Percentiles rank a stretch among this genome's conserved stretches.
phyloP scores from a whole-genome alignment of 2,113 vertebrate genomes.

The Ellobius talpinus region DNA sequence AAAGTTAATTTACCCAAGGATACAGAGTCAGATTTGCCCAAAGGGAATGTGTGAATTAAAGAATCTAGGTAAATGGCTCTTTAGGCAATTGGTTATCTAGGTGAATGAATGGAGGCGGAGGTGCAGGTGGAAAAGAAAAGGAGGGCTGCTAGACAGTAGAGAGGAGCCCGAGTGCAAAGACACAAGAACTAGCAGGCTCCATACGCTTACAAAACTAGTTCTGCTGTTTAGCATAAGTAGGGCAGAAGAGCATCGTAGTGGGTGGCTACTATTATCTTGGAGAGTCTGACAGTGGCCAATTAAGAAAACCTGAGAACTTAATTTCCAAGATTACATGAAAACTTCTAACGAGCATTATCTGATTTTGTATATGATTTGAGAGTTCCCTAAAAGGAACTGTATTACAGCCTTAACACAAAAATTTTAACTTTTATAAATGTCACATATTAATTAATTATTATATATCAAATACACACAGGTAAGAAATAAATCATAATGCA shows the following conservation, averaged over 20 bases:
- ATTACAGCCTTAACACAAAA: not conserved
- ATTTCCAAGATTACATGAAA: not conserved
- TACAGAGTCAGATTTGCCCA: not conserved
- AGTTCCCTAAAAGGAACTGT: not conserved
- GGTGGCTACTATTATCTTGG: not conserved
- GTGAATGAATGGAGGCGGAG: not conserved
- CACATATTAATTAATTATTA: not conserved
- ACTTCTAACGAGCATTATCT: not conserved
- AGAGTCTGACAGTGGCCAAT: not conserved
- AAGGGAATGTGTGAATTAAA: not conserved
- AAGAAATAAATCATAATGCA: conserved; percentile 34
- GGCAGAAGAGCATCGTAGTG: accelerated
- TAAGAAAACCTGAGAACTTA: not conserved
- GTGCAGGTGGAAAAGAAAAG: not conserved
- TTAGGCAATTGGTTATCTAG: not conserved
- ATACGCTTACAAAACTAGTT: not conserved
- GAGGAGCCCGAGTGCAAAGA: not conserved
- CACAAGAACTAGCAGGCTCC: not conserved
- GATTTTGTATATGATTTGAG: conserved; percentile 8
- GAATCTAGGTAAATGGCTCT: not conserved
- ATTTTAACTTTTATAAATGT: conserved; percentile 2
- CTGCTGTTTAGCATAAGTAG: not conserved
- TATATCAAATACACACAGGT: not conserved
- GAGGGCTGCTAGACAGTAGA: not conserved
- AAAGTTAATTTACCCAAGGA: conserved; percentile 5